Conservation (phyloP, 2,888 invertebrate species). For the Crepidodera aurea region DNA sequence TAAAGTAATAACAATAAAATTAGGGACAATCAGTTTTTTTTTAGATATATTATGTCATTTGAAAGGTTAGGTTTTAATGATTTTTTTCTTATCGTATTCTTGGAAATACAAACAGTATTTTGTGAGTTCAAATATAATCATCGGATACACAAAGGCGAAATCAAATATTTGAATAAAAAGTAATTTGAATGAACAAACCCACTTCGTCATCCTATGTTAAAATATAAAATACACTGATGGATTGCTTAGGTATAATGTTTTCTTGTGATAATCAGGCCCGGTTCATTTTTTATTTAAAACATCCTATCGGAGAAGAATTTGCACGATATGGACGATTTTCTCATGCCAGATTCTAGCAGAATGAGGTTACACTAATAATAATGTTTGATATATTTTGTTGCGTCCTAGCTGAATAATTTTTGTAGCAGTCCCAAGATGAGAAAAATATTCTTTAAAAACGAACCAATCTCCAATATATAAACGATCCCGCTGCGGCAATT, state of each 20-base stretch:
- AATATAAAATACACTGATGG: slow-evolving; percentile 22
- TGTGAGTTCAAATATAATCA: slow-evolving; percentile 30
- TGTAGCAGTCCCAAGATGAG: no score
- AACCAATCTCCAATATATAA: no score
- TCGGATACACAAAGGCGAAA: slow-evolving; percentile 28
- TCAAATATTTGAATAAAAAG: slow-evolving; percentile 34
- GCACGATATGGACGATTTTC: no score
- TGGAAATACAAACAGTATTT: slow-evolving; percentile 30
- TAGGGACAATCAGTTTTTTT: slow-evolving; percentile 5
- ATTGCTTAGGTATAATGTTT: slow-evolving; percentile 12
- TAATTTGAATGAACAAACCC: slow-evolving; percentile 31
- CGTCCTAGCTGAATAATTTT: no score
- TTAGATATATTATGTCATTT: slow-evolving; percentile 5
- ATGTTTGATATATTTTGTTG: no score
- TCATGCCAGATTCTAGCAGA: no score
- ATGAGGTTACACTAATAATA: no score
- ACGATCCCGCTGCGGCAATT: not conserved
- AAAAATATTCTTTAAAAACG: no score
- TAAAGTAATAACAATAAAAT: slow-evolving; percentile 13
- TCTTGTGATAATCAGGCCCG: not conserved
- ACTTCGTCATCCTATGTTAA: slow-evolving; percentile 21
- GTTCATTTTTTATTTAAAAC: not conserved
- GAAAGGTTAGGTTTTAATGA: slow-evolving; percentile 9
- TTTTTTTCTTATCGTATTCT: slow-evolving; percentile 26
- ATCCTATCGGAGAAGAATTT: no score